Conservation (phyloP, 1,140 invertebrate genomes). For the Carcinoscorpius rotundicauda region DNA sequence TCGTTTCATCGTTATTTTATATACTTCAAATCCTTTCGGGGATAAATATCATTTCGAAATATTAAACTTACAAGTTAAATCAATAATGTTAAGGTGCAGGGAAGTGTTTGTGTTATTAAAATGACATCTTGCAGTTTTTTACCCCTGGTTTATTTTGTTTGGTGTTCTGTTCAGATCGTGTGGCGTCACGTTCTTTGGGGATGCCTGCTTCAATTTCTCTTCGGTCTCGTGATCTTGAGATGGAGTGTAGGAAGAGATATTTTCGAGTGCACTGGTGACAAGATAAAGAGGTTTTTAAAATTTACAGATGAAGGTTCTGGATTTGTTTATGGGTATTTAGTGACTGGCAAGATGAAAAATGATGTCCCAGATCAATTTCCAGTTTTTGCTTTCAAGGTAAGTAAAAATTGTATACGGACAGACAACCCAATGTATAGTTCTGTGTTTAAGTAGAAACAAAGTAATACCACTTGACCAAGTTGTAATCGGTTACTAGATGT, state of each 20-base stretch:
- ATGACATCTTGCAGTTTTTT: too few species aligned
- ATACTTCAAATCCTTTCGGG: too few species aligned
- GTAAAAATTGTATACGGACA: slow-evolving; percentile 23
- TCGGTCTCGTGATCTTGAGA: slow-evolving; percentile 74
- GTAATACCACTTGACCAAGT: too few species aligned
- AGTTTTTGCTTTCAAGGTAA: slow-evolving; percentile 70
- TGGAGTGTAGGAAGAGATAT: slow-evolving; percentile 62
- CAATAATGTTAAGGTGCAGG: too few species aligned
- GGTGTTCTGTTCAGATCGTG: slow-evolving; percentile 38
- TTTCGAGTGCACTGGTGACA: slow-evolving; percentile 63
- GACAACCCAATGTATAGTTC: too few species aligned
- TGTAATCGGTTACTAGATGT: too few species aligned
- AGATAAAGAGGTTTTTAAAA: slow-evolving; percentile 57
- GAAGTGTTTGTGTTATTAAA: too few species aligned
- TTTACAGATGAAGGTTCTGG: slow-evolving; percentile 61
- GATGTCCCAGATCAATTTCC: slow-evolving; percentile 18
- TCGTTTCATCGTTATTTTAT: too few species aligned
- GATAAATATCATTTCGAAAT: too few species aligned
- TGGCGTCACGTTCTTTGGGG: slow-evolving; percentile 72
- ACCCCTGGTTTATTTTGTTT: too few species aligned
- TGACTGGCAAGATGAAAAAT: slow-evolving; percentile 34
- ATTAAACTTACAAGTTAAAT: too few species aligned
- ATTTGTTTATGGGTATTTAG: slow-evolving; percentile 73
- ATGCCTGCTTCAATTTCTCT: slow-evolving; percentile 65
- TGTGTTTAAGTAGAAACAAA: too few species aligned